Conservation (phyloP, 2,888 invertebrate genomes). For the Endomychus coccineus region DNA sequence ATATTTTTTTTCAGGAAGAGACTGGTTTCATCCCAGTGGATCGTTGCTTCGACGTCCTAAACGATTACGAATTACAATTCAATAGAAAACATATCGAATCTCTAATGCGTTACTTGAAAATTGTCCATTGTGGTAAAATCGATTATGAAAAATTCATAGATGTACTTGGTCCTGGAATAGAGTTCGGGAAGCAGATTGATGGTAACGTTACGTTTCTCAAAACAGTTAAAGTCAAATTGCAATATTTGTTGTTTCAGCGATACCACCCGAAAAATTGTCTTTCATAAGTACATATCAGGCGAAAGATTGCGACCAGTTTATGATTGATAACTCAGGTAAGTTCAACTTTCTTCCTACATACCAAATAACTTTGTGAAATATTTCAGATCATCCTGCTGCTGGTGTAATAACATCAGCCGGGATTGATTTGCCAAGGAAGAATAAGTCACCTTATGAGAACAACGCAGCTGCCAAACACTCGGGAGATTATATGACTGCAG, state of each 20-base stretch:
- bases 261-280: slow-evolving; percentile 3
- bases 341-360: background rate
- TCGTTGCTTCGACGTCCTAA: slow-evolving; percentile 42
- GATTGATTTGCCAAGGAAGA: too few relatives aligned
- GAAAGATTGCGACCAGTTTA: slow-evolving; percentile 4
- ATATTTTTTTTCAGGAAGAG: slow-evolving; percentile 29
- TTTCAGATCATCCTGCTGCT: slow-evolving; percentile 8
- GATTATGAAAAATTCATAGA: slow-evolving; percentile 46
- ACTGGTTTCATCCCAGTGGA: slow-evolving; percentile 45
- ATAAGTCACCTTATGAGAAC: too few relatives aligned
- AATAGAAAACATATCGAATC: slow-evolving; percentile 45
- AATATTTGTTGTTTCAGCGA: slow-evolving; percentile 2
- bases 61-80: slow-evolving; percentile 42
- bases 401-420: too few relatives aligned
- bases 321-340: slow-evolving; percentile 9
- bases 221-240: too few relatives aligned
- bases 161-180: slow-evolving; percentile 42
- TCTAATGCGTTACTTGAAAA: slow-evolving; percentile 42
- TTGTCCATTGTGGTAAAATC: slow-evolving; percentile 43
- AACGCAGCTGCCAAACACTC: too few relatives aligned
- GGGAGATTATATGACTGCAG: too few relatives aligned
- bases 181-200: slow-evolving; percentile 9
- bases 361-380: background rate
- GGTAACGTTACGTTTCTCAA: too few relatives aligned
- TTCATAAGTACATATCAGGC: slow-evolving; percentile 7